Evolutionary conservation across 2,797 vertebrate genomes (phyloP).

Genomic region (Pitangus sulphuratus): DNA sequence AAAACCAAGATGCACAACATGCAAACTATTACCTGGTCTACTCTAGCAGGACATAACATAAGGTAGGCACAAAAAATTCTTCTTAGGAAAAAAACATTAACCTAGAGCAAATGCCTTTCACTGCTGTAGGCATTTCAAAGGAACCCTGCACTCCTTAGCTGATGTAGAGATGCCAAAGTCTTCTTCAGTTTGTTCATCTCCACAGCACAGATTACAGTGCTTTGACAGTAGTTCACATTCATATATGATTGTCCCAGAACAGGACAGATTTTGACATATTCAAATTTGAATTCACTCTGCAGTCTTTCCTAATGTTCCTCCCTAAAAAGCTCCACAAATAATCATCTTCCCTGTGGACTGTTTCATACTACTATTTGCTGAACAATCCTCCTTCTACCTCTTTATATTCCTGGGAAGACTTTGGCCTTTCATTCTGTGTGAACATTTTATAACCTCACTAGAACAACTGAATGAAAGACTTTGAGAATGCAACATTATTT

Average conservation of each 20-base stretch:
- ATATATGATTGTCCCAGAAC: neutral
- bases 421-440: neutral
- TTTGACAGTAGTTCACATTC: neutral
- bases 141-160: neutral
- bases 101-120: neutral
- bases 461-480: neutral
- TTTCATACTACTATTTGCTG: neutral
- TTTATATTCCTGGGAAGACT: neutral
- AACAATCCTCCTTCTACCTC: neutral
- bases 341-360: neutral
- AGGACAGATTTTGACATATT: neutral
- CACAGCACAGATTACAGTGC: neutral
- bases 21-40: neutral
- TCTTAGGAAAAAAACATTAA: neutral
- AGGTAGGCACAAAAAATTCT: neutral
- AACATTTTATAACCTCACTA: neutral
- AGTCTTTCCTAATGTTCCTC: neutral
- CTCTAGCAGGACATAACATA: neutral
- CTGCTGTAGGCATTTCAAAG: neutral
- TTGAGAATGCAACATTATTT: neutral
- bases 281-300: neutral
- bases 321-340: neutral
- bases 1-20: neutral
- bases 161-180: neutral
- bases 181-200: neutral